Base-by-base conservation (phyloP, 2,797 vertebrate species). In the Fringilla coelebs region DNA sequence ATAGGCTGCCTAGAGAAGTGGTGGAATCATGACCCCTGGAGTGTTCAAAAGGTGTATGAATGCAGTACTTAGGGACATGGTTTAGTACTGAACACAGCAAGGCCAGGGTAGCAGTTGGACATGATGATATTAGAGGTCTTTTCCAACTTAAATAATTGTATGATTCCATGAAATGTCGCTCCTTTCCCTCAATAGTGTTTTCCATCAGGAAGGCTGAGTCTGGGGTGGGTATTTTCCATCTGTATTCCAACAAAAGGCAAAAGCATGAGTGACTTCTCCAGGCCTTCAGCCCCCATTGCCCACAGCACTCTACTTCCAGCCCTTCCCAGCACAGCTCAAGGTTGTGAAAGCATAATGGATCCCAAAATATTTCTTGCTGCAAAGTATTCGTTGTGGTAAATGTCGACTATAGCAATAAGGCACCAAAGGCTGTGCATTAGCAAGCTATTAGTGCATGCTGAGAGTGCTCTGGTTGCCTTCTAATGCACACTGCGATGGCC, bases 291-390 rank as follows among this genome's bases (percentile, higher is more conserved):
- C 21, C 15, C 21, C 18, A 41, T 55, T 90, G 80, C 79, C 73
- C 70, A 83, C 38, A 85, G 67, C 49, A 86, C 63, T 85, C 62
- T 57, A 45, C 26, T 90, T 91, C 67, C 70, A 90, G 76, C 24
- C 41, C 57, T 94, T 93, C 71, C 90, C 91, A 96, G 89, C 75
- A 91, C 40, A 90, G 17, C 52, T 95, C 91, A 96, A 93, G 86
- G 54, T 89, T 96, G 90, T 90, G 90, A 96, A 95, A 93, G 79
- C 88, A 55, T 96, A 95, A 93, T 94, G 91, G 94, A 93, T 55
- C 89, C 92, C 95, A 90, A 95, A 95, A 96, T 95, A 92, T 90
- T 94, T 94, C 89, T 94, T 94, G 45, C 89, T 95, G 85, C 85
- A 94, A 90, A 94, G 79, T 91, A 93, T 86, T 85, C 4, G 2